Evolutionary conservation across 2,888 invertebrate genomes (phyloP).

Genomic region (Anoncus sp.): DNA sequence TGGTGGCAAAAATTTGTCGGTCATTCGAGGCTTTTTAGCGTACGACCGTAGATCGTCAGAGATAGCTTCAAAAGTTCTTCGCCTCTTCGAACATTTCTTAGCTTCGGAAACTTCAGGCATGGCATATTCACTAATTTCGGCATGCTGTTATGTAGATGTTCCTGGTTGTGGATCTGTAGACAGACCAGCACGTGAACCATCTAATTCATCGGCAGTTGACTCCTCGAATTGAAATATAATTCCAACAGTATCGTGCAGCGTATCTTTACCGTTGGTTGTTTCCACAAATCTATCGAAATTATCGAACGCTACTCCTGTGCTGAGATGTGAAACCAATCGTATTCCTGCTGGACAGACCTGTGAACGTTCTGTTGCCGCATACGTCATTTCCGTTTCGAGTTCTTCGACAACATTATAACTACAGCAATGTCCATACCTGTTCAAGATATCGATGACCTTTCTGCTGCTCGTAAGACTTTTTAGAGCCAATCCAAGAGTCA

Average conservation of each 20-base stretch:
- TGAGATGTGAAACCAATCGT: constrained; percentile 12
- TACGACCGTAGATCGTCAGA: background rate
- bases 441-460: constrained; percentile 69
- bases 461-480: constrained; percentile 71
- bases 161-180: background rate
- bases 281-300: constrained; percentile 71
- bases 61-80: constrained; percentile 9
- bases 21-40: constrained; percentile 7
- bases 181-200: background rate
- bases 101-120: background rate
- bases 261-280: constrained; percentile 67
- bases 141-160: background rate
- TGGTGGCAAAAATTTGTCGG: background rate
- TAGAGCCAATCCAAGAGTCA: constrained; percentile 69
- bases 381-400: constrained; percentile 72
- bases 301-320: constrained; percentile 65
- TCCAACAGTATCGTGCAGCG: constrained; percentile 42
- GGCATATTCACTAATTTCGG: background rate
- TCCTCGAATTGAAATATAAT: constrained; percentile 64
- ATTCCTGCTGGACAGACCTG: background rate
- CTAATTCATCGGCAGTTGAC: background rate
- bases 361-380: constrained; percentile 31
- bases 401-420: constrained; percentile 70
- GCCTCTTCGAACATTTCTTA: background rate
- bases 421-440: constrained; percentile 71